Evolutionary conservation across 1,140 invertebrate species (phyloP).

Genomic region (Hycleus cichorii): DNA sequence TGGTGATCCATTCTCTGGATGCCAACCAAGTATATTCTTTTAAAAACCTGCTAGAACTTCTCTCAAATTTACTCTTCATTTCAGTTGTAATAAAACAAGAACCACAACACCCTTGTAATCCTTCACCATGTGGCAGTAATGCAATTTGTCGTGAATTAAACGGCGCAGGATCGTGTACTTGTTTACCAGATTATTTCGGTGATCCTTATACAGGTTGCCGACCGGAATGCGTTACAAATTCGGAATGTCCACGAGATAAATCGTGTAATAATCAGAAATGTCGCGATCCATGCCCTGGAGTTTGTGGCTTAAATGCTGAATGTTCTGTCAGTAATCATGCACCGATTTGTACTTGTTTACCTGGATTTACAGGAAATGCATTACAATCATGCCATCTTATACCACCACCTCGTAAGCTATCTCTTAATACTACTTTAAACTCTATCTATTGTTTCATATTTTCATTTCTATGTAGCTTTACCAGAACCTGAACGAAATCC

Average conservation of each 20-base stretch:
- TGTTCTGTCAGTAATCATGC: constrained; percentile 64
- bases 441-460: constrained; percentile 7
- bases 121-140: constrained; percentile 72
- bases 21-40: constrained; percentile 37
- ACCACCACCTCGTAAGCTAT: constrained; percentile 35
- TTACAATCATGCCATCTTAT: constrained; percentile 44
- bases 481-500: constrained; percentile 44
- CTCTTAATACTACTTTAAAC: constrained; percentile 1
- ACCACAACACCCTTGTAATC: constrained; percentile 48
- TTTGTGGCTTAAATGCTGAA: constrained; percentile 58
- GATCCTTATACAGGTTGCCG: constrained; percentile 65
- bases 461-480: constrained; percentile 32
- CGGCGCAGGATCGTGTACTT: constrained; percentile 61
- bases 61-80: not conserved
- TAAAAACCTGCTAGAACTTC: not conserved
- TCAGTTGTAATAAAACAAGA: constrained; percentile 31
- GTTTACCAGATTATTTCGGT: constrained; percentile 61
- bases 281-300: constrained; percentile 55
- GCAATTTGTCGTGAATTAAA: constrained; percentile 69
- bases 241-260: constrained; percentile 55
- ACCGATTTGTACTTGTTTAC: constrained; percentile 58
- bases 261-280: constrained; percentile 60
- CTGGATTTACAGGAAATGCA: constrained; percentile 60
- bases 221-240: constrained; percentile 64
- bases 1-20: constrained; percentile 52